phyloP scores from a whole-genome alignment of 2,888 invertebrate genomes.

The Eupeodes latifasciatus region DNA sequence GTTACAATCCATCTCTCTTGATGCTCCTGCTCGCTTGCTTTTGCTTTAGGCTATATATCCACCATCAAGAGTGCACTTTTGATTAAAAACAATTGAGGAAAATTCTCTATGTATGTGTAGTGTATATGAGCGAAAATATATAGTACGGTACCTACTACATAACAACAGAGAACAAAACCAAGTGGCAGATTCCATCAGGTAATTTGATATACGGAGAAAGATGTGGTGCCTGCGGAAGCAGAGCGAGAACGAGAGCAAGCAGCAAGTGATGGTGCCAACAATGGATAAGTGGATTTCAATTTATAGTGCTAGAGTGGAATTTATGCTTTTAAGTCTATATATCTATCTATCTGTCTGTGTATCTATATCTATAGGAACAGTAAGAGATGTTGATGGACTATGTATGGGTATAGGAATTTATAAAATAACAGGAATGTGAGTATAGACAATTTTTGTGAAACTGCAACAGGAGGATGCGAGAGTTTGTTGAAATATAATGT shows the following conservation, averaged over 20 bases:
- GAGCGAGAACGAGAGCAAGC: too few species aligned
- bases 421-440: too few species aligned
- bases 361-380: neutral
- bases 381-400: neutral
- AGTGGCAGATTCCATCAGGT: constrained; percentile 55
- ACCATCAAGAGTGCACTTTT: constrained; percentile 22
- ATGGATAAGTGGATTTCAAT: constrained; percentile 67
- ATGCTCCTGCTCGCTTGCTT: neutral
- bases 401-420: too few species aligned
- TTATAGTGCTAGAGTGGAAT: constrained; percentile 50
- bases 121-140: too few species aligned
- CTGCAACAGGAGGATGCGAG: too few species aligned
- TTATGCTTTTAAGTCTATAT: constrained; percentile 45
- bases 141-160: neutral
- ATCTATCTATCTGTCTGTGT: neutral
- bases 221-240: constrained; percentile 5
- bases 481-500: too few species aligned
- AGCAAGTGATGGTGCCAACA: constrained; percentile 31
- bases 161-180: constrained; percentile 22
- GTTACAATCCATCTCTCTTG: constrained; percentile 35
- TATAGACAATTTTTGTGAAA: too few species aligned
- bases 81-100: constrained; percentile 62
- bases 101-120: constrained; percentile 18
- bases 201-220: constrained; percentile 48
- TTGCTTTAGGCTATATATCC: neutral